A percentile compares a stretch with the other conserved stretches of the same genome.
phyloP scores from a whole-genome alignment of 2,888 invertebrate species.

The Lepeophtheirus nordmannii region DNA sequence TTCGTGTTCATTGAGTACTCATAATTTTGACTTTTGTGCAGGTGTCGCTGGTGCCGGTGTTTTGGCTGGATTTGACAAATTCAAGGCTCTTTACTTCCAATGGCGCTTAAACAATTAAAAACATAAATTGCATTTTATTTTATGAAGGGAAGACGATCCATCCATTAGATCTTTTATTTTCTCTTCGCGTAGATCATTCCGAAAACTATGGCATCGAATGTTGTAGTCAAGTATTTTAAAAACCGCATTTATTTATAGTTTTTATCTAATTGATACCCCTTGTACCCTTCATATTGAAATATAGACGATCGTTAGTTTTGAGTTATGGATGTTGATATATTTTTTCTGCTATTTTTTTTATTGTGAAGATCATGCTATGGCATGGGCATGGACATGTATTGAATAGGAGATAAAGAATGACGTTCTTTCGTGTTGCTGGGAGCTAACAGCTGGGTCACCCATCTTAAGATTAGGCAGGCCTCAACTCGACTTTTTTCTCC shows the following conservation, averaged over 20 bases:
- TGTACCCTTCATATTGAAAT: background rate
- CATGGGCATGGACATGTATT: too few species aligned
- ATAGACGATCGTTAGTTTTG: conserved; percentile 1
- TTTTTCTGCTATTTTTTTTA: background rate
- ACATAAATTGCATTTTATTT: background rate
- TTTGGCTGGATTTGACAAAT: conserved; percentile 22
- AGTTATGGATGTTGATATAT: background rate
- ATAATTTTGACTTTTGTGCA: too few species aligned
- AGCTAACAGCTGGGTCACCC: too few species aligned
- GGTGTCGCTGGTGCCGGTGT: conserved; percentile 23
- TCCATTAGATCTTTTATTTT: background rate
- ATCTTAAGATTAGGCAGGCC: too few species aligned
- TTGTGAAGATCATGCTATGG: too few species aligned
- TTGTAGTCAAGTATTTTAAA: background rate
- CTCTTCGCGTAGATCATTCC: background rate
- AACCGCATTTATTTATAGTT: background rate
- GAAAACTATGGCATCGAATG: background rate
- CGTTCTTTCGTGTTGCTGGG: too few species aligned
- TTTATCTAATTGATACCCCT: background rate
- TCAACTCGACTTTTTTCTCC: too few species aligned
- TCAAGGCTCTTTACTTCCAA: conserved; percentile 16
- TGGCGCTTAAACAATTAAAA: conserved; percentile 4
- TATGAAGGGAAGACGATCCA: background rate
- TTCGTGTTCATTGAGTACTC: too few species aligned
- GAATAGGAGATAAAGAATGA: too few species aligned